Evolutionary conservation across 2,888 invertebrate species (phyloP), one percentile per base, ranked within the genome.

Genomic region (Dicyrtomina minuta): DNA sequence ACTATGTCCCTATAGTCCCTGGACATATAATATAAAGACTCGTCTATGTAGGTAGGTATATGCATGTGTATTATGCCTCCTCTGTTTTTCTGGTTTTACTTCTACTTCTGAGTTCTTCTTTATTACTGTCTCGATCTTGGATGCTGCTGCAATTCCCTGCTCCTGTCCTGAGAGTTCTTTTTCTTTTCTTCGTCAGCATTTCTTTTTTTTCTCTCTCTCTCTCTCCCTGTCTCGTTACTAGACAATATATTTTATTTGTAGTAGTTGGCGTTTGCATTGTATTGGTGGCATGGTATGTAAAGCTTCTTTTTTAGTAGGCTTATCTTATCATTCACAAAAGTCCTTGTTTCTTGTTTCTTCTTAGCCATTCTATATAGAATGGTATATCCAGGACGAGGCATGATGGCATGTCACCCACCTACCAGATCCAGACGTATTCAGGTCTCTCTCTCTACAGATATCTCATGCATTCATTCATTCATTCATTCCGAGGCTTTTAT

Each of bases 391-490:
- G n/a, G n/a, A n/a, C n/a, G n/a, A n/a, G n/a, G n/a, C n/a, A n/a
- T n/a, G n/a, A n/a, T 33, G 5, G 15, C 17, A 13, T 20, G 17
- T 20, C 59, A 15, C 26, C 41, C n/a, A n/a, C n/a, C 39, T n/a
- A 33, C 33, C 56, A 24, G 24, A 12, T 26, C 26, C 8, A n/a
- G n/a, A n/a, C 56, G 8, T 41, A n/a, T 15, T 22, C n/a, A n/a
- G n/a, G 22, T 12, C 20, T 44, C n/a, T 43, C 43, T 66, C 66
- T 22, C 41, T n/a, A n/a, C 39, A 20, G 12, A 15, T 51, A 8
- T 33, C 1, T 33, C 10, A 20, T 60, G 10, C 60, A 60, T 60
- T 60, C 60, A 60, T 20, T 60, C 43, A 17, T 5, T 62, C 55
- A 55, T 55, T 27, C 62, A 20, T 44, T 49, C 2, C 17, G 62